Percentiles rank a stretch among this genome's conserved stretches.
phyloP scores from a whole-genome alignment of 2,113 vertebrate genomes.

The Solea solea region DNA sequence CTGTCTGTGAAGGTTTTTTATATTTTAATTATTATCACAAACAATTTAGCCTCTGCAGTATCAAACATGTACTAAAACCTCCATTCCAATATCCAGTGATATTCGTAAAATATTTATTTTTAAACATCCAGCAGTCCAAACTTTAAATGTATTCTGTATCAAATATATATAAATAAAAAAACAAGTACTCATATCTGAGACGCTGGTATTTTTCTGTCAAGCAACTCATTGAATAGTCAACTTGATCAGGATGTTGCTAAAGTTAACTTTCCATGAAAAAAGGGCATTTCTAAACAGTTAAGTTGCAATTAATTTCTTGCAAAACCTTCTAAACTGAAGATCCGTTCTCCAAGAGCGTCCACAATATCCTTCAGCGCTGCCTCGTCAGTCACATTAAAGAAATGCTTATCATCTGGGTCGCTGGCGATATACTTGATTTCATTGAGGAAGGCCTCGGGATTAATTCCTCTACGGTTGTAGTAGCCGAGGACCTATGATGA shows the following conservation, averaged over 20 bases:
- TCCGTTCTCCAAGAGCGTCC: constrained; percentile 93
- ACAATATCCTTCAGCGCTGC: constrained; percentile 96
- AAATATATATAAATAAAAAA: not conserved
- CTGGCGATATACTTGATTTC: constrained; percentile 98
- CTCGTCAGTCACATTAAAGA: constrained; percentile 97
- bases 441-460: constrained; percentile 92
- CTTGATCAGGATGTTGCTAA: not conserved
- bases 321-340: constrained; percentile 95
- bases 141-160: not conserved
- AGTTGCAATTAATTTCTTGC: not conserved
- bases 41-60: not conserved
- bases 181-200: not conserved
- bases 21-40: too few species aligned
- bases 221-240: not conserved
- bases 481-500: constrained; percentile 91
- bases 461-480: constrained; percentile 96
- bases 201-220: not conserved
- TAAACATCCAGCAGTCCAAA: not conserved
- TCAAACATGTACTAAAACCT: not conserved
- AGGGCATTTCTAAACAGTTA: too few species aligned
- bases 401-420: constrained; percentile 95
- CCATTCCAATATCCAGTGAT: not conserved
- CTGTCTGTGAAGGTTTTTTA: not conserved
- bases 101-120: too few species aligned
- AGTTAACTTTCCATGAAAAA: too few species aligned